Conservation (phyloP, 2,888 invertebrate genomes). For the Eueremaeus valkanovi region DNA sequence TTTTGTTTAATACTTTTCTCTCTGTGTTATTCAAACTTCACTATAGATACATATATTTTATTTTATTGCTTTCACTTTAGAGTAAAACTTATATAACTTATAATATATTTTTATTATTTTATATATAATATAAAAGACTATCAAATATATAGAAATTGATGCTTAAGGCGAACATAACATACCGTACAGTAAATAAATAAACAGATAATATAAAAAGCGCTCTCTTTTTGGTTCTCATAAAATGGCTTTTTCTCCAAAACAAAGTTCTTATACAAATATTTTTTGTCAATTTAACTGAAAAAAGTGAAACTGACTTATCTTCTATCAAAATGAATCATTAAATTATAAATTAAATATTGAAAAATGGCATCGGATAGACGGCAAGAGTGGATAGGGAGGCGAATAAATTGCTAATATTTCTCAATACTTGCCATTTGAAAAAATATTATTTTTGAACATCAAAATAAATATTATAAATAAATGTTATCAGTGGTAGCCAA, state of each 20-base stretch:
- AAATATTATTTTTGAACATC: too few relatives aligned
- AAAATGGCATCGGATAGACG: neutral
- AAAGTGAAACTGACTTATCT: neutral
- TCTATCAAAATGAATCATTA: neutral
- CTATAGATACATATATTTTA: neutral
- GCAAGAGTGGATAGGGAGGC: neutral
- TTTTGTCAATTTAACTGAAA: neutral
- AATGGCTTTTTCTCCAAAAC: too few relatives aligned
- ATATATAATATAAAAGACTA: neutral
- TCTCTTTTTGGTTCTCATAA: too few relatives aligned
- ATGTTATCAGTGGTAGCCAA: too few relatives aligned
- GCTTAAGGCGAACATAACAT: constrained; percentile 6
- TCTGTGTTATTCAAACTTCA: neutral
- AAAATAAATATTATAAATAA: too few relatives aligned
- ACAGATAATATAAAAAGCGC: neutral
- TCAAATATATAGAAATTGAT: neutral
- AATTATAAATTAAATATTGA: constrained; percentile 29
- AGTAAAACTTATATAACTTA: too few relatives aligned
- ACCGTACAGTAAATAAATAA: constrained; percentile 3
- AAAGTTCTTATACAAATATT: neutral
- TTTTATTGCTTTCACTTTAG: neutral
- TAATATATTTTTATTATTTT: too few relatives aligned
- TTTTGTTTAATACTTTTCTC: too few relatives aligned
- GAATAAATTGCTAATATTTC: neutral
- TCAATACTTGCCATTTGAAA: too few relatives aligned